Percentiles rank a stretch among this genome's conserved stretches.
Conservation (phyloP, 2,113 vertebrate species). For the Saguinus midas region DNA sequence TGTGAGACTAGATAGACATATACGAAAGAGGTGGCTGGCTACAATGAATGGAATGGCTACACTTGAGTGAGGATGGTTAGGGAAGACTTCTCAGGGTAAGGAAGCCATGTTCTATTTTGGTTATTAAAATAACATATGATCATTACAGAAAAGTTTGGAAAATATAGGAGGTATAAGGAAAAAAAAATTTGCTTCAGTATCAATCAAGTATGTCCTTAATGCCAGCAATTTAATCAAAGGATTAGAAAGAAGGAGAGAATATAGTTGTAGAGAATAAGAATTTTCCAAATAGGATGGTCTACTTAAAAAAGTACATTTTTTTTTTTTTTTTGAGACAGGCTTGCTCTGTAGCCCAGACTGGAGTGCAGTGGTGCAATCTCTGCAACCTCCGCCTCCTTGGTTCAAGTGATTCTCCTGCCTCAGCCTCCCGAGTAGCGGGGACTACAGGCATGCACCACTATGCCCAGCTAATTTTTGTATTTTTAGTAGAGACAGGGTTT, state of each 20-base stretch:
- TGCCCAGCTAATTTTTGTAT: no score
- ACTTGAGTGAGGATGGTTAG: neutral
- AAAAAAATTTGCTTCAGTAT: neutral
- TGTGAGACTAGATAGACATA: neutral
- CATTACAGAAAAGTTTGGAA: constrained; percentile 37
- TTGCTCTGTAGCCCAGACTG: no score
- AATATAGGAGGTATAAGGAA: neutral
- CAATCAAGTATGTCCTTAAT: neutral
- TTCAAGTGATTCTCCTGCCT: no score
- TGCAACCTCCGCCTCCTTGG: no score
- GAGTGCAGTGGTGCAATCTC: no score
- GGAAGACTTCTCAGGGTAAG: neutral
- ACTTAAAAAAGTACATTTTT: neutral
- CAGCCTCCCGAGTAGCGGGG: no score
- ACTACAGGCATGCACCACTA: no score
- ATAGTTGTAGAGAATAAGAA: constrained; percentile 3
- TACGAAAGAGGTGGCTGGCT: neutral
- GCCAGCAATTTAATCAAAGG: neutral
- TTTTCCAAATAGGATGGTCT: constrained; percentile 7
- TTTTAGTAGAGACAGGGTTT: no score
- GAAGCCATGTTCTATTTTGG: neutral
- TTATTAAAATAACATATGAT: constrained; percentile 14
- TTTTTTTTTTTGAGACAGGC: no score
- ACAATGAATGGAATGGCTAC: neutral
- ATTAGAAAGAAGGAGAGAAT: constrained; percentile 1